Conservation (phyloP, 2,888 invertebrate genomes). For the Morpho deidamia region DNA sequence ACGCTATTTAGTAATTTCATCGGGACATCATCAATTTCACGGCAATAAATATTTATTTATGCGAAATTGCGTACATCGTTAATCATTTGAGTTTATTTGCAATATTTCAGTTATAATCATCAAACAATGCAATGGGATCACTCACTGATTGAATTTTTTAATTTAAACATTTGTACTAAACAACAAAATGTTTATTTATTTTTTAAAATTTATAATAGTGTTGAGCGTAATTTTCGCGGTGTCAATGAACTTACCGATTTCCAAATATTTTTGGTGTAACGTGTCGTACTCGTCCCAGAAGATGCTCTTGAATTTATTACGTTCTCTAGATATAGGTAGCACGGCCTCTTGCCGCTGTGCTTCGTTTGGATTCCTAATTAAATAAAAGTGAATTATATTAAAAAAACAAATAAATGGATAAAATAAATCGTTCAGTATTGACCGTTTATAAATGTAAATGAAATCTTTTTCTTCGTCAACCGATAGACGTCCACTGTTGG, state of each 20-base stretch:
- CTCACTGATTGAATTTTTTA: too few species aligned
- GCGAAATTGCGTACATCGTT: conserved; percentile 5
- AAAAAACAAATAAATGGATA: too few species aligned
- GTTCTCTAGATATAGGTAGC: conserved; percentile 88
- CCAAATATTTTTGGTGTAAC: conserved; percentile 94
- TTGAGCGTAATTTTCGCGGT: too few species aligned
- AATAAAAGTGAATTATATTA: background rate
- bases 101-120: background rate
- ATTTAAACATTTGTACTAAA: too few species aligned
- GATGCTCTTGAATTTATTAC: conserved; percentile 89
- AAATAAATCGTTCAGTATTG: too few species aligned
- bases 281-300: conserved; percentile 96
- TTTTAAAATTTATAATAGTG: too few species aligned
- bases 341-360: conserved; percentile 88
- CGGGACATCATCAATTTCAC: conserved; percentile 13
- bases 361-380: conserved; percentile 88
- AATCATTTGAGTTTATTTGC: conserved; percentile 7
- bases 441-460: too few species aligned
- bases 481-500: too few species aligned
- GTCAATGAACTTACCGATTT: conserved; percentile 85
- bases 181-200: too few species aligned
- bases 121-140: too few species aligned
- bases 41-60: conserved; percentile 13
- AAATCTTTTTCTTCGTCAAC: too few species aligned
- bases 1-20: conserved; percentile 19